phyloP scores from a whole-genome alignment of 2,797 vertebrate species.

The Labroides dimidiatus region DNA sequence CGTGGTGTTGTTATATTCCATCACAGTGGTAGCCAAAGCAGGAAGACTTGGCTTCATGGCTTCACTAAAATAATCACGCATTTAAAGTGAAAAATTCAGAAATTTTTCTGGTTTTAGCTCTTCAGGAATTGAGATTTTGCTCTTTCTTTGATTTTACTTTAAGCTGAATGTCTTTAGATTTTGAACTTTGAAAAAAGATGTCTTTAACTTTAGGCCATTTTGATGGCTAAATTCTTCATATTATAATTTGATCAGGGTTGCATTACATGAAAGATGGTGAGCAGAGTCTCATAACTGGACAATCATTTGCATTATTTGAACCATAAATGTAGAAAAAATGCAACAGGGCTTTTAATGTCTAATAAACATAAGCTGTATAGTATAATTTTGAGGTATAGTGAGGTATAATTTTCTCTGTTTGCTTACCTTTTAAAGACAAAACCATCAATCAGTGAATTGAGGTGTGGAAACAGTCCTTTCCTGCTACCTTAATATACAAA shows the following conservation, averaged over 20 bases:
- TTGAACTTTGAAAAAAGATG: no score
- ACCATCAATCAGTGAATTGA: not conserved
- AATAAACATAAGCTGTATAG: not conserved
- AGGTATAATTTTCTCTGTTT: not conserved
- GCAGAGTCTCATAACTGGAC: not conserved
- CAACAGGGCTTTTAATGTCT: not conserved
- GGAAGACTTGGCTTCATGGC: no score
- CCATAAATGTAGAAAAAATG: no score
- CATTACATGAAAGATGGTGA: not conserved
- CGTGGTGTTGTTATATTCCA: no score
- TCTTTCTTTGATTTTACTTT: not conserved
- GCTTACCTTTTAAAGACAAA: not conserved
- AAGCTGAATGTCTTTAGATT: not conserved
- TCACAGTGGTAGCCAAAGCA: no score
- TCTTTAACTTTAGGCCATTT: no score
- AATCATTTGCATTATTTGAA: not conserved
- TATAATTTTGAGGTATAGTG: no score
- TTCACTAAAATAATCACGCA: no score
- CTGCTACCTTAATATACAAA: not conserved
- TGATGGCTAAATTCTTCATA: no score
- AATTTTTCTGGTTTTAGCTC: no score
- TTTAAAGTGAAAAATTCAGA: no score
- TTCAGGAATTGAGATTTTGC: no score
- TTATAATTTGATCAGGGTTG: not conserved
- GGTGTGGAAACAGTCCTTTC: not conserved